Conservation (phyloP, 2,113 vertebrate species). For the Micromys minutus region DNA sequence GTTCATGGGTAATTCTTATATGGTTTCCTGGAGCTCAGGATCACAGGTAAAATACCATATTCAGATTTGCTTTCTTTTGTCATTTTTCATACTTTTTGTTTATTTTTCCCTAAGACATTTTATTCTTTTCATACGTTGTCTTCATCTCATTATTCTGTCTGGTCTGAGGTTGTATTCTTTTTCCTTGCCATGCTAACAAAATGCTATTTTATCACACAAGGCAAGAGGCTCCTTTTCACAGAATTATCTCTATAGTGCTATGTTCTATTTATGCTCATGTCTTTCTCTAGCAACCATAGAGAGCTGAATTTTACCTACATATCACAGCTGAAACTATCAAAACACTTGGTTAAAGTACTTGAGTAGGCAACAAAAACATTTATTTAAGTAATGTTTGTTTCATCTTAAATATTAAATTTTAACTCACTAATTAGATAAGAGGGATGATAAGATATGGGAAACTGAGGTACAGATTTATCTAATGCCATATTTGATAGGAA, state of each 20-base stretch:
- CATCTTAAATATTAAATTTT: conserved; percentile 32
- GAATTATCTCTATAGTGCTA: not conserved
- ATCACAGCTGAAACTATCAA: conserved; percentile 42
- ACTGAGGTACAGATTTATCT: conserved; percentile 27
- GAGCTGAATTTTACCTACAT: not conserved
- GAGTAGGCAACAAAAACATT: not conserved
- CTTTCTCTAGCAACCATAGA: conserved; percentile 31
- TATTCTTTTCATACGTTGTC: conserved; percentile 30
- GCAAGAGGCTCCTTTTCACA: conserved; percentile 13
- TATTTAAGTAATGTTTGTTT: conserved; percentile 48
- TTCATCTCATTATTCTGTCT: not conserved
- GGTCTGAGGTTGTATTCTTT: conserved; percentile 38
- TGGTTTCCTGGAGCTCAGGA: conserved; percentile 22
- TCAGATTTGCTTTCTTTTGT: conserved; percentile 50
- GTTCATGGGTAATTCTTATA: conserved; percentile 32
- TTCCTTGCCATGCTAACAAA: conserved; percentile 29
- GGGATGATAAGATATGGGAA: not conserved
- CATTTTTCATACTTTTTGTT: not conserved
- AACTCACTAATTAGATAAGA: conserved; percentile 14
- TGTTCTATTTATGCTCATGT: conserved; percentile 23
- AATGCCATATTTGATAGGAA: conserved; percentile 5
- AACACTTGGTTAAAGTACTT: conserved; percentile 23
- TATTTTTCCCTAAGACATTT: conserved; percentile 42
- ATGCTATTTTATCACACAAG: not conserved
- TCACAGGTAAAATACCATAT: not conserved